Evolutionary conservation across 2,113 vertebrate genomes (phyloP), one percentile per base, ranked within the genome.

Genomic region (Macrotis lagotis): DNA sequence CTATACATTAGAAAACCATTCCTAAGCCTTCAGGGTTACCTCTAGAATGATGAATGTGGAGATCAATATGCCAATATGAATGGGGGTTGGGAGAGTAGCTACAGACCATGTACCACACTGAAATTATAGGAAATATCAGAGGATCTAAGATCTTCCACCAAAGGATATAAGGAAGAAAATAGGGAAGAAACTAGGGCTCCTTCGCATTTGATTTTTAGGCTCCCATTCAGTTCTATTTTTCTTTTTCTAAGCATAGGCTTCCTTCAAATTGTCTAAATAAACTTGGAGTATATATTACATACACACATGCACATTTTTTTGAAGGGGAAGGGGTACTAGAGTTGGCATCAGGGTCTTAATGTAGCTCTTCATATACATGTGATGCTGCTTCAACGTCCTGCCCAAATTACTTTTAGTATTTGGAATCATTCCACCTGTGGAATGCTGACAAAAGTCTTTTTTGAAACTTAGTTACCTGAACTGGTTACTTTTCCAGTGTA

Each of bases 401-500:
- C 9, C 53, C 53, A 10, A 55, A 2, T 26, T 59, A 31, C 55
- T n/a, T n/a, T n/a, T 59, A 59, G 10, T 8, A 26, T 55, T 28
- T 66, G 37, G 55, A 51, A 93, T 93, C 37, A 95, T 31, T 59
- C n/a, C n/a, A n/a, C n/a, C n/a, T n/a, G n/a, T n/a, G n/a, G n/a
- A n/a, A 90, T 95, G 95, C 26, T 95, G 96, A 49, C 37, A 83
- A 89, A 4, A 94, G 89, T 91, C 48, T 92, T 74, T 51, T 88
- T 91, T 95, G 90, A 95, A 95, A 92, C 94, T 92, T 94, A 88
- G 91, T 89, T 83, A 96, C 25, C 51, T 90, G 93, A 95, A 96
- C 50, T 48, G 55, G 16, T 44, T n/a, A n/a, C 6, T 74, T 66
- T 74, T n/a, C 37, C 4, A 92, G 91, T 6, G 74, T 91, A 66